Conservation (phyloP, 2,797 vertebrate species). For the Anolis apletophallus region DNA sequence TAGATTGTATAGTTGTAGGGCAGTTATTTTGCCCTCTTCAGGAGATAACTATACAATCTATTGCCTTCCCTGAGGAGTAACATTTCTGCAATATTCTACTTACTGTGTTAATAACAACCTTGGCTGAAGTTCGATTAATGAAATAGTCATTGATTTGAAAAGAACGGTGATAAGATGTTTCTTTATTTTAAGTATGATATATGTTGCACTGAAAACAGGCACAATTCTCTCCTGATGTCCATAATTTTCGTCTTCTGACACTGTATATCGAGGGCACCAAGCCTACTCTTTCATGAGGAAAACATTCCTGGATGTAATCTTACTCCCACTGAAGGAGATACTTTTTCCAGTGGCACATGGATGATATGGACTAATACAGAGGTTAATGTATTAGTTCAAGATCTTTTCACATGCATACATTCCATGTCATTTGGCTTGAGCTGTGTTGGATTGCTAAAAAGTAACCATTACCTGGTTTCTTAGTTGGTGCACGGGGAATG, state of each 20-base stretch:
- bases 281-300: neutral
- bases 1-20: constrained; percentile 99
- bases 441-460: constrained; percentile 2
- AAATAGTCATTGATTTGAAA: neutral
- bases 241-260: neutral
- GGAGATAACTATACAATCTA: constrained; percentile 99
- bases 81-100: constrained; percentile 71
- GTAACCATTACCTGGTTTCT: constrained; percentile 33
- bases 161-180: too few species aligned
- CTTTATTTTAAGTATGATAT: too few species aligned
- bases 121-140: neutral
- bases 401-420: neutral
- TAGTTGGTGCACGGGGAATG: neutral
- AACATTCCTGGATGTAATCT: neutral
- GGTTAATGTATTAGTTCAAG: neutral
- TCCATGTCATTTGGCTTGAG: neutral
- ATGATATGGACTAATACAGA: neutral
- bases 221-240: neutral
- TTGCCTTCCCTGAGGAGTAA: constrained; percentile 95
- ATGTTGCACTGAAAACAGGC: too few species aligned
- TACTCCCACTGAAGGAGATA: neutral
- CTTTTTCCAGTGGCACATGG: neutral
- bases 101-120: constrained; percentile 30
- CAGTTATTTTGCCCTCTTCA: constrained; percentile 94
- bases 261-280: neutral